Percentiles rank a stretch among this genome's conserved stretches.
Evolutionary conservation across 1,140 invertebrate species (phyloP).

Genomic region (Cotesia vestalis): DNA sequence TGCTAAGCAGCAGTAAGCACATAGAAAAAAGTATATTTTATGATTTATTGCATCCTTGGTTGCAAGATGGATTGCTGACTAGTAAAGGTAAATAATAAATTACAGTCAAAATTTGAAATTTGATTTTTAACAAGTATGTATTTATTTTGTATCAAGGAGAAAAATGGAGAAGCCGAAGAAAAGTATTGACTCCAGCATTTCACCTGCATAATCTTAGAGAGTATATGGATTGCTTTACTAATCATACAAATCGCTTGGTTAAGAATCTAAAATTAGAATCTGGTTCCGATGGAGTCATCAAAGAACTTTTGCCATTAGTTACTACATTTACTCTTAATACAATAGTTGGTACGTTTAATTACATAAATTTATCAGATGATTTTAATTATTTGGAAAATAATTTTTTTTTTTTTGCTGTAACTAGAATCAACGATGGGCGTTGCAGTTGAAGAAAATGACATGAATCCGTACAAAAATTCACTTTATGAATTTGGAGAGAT

Average conservation of each 20-base stretch:
- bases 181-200: conserved; percentile 86
- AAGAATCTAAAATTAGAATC: conserved; percentile 61
- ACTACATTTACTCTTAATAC: conserved; percentile 73
- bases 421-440: conserved; percentile 8
- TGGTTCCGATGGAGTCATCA: conserved; percentile 46
- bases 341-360: conserved; percentile 68
- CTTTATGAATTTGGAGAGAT: conserved; percentile 41
- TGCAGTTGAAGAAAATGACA: background rate
- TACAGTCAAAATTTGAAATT: too few species aligned
- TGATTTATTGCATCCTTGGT: conserved; percentile 69
- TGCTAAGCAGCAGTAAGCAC: conserved; percentile 69
- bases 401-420: too few species aligned
- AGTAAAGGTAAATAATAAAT: conserved; percentile 64
- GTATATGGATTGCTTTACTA: conserved; percentile 76
- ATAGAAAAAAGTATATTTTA: conserved; percentile 71
- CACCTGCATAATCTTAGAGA: conserved; percentile 86
- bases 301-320: conserved; percentile 70
- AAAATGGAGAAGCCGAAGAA: conserved; percentile 80
- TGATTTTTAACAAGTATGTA: background rate
- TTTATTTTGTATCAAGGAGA: conserved; percentile 62
- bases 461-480: conserved; percentile 6
- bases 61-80: conserved; percentile 66
- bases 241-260: conserved; percentile 68
- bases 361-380: background rate
- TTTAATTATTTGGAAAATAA: background rate